These are phyloP conservation scores for Tribolium castaneum DNA, from an alignment of 1,140 invertebrate species.

Conservation along the genomic window DNA sequence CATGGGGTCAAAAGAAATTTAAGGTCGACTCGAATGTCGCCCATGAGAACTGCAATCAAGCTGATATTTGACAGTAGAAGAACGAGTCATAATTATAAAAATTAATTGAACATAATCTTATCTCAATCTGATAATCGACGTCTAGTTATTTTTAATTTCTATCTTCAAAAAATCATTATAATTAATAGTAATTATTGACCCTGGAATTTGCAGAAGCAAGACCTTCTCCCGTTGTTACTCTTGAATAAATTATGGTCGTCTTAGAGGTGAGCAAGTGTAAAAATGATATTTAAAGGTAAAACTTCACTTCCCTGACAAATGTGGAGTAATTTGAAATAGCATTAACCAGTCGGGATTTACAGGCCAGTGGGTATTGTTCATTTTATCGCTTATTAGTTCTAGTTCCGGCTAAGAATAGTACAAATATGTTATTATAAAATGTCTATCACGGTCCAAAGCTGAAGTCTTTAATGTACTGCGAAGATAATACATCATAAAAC, in stretches of 20 bases:
- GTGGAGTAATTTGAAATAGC: background rate
- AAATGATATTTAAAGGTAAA: background rate
- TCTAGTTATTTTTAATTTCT: background rate
- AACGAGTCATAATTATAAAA: background rate
- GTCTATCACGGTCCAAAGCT: background rate
- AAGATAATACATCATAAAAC: background rate
- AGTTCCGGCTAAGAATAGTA: background rate
- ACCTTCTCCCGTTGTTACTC: background rate
- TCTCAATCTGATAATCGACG: background rate
- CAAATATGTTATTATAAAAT: background rate
- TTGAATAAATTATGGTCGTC: background rate
- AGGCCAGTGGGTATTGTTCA: conserved; percentile 2
- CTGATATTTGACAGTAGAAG: background rate
- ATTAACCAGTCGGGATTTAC: no score
- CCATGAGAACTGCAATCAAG: background rate
- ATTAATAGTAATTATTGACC: background rate
- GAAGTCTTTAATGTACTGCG: background rate
- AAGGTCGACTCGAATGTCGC: background rate
- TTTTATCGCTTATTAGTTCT: background rate
- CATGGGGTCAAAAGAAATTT: conserved; percentile 6
- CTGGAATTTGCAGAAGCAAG: background rate
- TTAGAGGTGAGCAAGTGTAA: conserved; percentile 2
- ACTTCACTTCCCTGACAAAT: conserved; percentile 6
- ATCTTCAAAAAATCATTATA: background rate
- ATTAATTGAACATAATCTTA: background rate